Percentiles rank a stretch among this genome's conserved stretches.
These are phyloP conservation scores for Osedax fenrisi DNA, from an alignment of 2,888 invertebrate genomes.

Conservation along the genomic window DNA sequence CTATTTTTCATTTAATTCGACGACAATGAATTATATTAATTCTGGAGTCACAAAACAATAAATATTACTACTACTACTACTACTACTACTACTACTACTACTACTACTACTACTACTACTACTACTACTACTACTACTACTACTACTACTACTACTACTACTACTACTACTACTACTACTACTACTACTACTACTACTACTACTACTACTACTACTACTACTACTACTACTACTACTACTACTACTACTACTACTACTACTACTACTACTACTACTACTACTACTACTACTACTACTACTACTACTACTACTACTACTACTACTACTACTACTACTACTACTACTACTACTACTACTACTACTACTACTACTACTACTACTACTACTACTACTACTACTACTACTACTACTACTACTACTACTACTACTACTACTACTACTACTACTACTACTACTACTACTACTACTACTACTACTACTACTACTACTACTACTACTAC, in stretches of 20 bases:
- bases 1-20: no score
- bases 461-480: neutral
- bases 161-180: neutral
- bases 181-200: neutral
- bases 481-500: neutral
- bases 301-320: neutral
- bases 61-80: neutral
- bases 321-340: neutral
- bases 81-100: neutral
- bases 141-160: neutral
- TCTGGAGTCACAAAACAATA: no score
- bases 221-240: neutral
- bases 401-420: neutral
- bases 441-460: neutral
- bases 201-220: neutral
- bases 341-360: neutral
- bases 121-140: neutral
- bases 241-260: neutral
- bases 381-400: neutral
- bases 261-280: neutral
- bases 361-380: neutral
- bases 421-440: neutral
- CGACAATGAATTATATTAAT: no score
- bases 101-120: neutral
- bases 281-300: neutral